Percentiles rank a stretch among this genome's conserved stretches.
phyloP scores from a whole-genome alignment of 1,140 invertebrate species.

The Drosophila cardini region DNA sequence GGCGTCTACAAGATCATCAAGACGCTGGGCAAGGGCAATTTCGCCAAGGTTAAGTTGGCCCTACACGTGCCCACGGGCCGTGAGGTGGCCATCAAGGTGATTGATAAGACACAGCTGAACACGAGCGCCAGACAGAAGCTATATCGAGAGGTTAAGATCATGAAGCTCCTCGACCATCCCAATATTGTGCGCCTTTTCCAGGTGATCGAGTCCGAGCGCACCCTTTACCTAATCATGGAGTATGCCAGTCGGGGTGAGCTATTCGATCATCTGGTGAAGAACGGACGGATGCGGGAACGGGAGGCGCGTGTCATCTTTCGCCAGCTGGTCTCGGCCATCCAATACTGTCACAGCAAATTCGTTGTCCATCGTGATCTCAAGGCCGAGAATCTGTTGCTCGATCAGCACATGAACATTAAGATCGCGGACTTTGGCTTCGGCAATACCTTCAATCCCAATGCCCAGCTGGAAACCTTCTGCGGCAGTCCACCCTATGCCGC shows the following conservation, averaged over 20 bases:
- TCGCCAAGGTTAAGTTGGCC: slow-evolving; percentile 99
- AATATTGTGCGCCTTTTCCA: slow-evolving; percentile 99
- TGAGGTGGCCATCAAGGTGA: slow-evolving; percentile 99
- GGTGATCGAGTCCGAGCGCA: slow-evolving; percentile 99
- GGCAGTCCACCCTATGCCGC: slow-evolving; percentile 99
- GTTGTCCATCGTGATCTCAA: slow-evolving; percentile 98
- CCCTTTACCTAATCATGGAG: slow-evolving; percentile 99
- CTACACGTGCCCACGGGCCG: slow-evolving; percentile 99
- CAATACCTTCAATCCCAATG: slow-evolving; percentile 99
- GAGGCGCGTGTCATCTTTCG: slow-evolving; percentile 99
- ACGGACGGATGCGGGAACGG: slow-evolving; percentile 99
- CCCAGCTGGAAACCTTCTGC: slow-evolving; percentile 99
- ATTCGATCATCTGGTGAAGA: slow-evolving; percentile 99
- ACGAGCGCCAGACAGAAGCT: slow-evolving; percentile 97
- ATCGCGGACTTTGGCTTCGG: slow-evolving; percentile 99
- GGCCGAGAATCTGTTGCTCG: slow-evolving; percentile 99
- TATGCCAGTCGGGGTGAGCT: slow-evolving; percentile 99
- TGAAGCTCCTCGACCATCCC: slow-evolving; percentile 99
- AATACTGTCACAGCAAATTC: slow-evolving; percentile 99
- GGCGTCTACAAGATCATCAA: slow-evolving; percentile 99
- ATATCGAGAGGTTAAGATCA: slow-evolving; percentile 96
- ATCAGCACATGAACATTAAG: slow-evolving; percentile 99
- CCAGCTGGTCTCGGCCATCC: slow-evolving; percentile 99
- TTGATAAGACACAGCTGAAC: slow-evolving; percentile 99
- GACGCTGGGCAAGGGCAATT: slow-evolving; percentile 99